A percentile compares a stretch with the other conserved stretches of the same genome.
These are phyloP conservation scores for Paelopatides confundens DNA, from an alignment of 53 echinoderm and acorn worm species.

Conservation along the genomic window DNA sequence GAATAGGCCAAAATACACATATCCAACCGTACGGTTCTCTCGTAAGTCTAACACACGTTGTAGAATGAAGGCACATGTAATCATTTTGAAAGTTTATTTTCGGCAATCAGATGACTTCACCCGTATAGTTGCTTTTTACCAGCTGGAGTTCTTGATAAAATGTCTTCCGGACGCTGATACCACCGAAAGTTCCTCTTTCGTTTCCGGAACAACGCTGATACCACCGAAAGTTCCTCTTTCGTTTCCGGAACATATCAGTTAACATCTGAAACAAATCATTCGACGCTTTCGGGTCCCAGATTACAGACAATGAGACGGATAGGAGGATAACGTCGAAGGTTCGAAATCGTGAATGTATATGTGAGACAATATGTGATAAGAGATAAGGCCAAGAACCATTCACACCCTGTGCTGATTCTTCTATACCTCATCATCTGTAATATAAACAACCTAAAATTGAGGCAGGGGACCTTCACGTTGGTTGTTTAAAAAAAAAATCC, in stretches of 20 bases:
- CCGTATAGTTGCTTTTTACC: not conserved
- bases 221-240: not conserved
- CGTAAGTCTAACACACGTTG: too few species aligned
- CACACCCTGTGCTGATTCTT: slow-evolving; percentile 35
- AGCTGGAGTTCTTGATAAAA: not conserved
- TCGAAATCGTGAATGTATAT: slow-evolving; percentile 12
- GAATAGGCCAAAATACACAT: too few species aligned
- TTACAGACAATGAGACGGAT: not conserved
- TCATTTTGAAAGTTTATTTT: too few species aligned
- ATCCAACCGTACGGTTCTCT: too few species aligned
- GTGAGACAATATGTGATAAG: slow-evolving; percentile 7
- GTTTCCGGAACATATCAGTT: not conserved
- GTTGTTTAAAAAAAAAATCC: too few species aligned
- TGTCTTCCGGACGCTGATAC: not conserved
- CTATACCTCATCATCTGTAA: slow-evolving; percentile 14
- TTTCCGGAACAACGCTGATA: not conserved
- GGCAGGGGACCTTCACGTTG: too few species aligned
- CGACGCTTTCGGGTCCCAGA: slow-evolving; percentile 2
- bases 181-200: not conserved
- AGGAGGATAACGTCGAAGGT: not conserved
- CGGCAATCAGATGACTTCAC: not conserved
- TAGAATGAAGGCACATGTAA: too few species aligned
- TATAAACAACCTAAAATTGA: not conserved
- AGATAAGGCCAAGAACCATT: slow-evolving; percentile 22
- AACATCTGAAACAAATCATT: not conserved